phyloP scores from a whole-genome alignment of 2,113 vertebrate species.

The Struthio camelus region DNA sequence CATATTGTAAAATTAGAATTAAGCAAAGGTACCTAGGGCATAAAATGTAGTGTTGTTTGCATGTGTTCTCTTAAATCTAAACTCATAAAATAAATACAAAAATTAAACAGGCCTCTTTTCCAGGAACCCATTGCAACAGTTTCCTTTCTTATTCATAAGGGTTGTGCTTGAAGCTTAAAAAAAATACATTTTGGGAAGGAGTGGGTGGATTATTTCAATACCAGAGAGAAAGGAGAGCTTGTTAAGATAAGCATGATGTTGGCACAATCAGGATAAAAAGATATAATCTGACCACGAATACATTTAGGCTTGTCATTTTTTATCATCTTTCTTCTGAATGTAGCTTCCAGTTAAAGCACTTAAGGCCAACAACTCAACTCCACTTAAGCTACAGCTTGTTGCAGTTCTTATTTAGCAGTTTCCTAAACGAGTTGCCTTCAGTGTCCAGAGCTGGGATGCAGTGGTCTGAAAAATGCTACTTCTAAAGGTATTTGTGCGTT shows the following conservation, averaged over 20 bases:
- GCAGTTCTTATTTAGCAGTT: not conserved
- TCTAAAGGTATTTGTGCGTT: not conserved
- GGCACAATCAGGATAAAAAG: not conserved
- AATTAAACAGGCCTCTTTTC: not conserved
- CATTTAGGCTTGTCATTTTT: not conserved
- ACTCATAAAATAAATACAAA: not conserved
- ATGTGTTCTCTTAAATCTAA: not conserved
- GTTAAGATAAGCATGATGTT: conserved; percentile 22
- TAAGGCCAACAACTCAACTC: not conserved
- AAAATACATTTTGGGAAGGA: not conserved
- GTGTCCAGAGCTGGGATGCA: not conserved
- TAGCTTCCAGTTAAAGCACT: not conserved
- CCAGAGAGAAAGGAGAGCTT: not conserved
- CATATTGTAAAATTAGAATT: not conserved
- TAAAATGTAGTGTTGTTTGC: not conserved
- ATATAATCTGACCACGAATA: not conserved
- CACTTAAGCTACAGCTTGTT: not conserved
- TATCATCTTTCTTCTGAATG: not conserved
- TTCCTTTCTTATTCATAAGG: not conserved
- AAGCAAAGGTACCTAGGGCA: not conserved
- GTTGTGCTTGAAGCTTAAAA: not conserved
- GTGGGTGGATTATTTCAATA: conserved; percentile 11
- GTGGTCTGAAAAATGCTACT: not conserved
- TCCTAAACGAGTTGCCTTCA: not conserved
- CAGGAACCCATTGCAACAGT: not conserved